Evolutionary conservation across 2,888 invertebrate species (phyloP).

Genomic region (Nycteola revayana): DNA sequence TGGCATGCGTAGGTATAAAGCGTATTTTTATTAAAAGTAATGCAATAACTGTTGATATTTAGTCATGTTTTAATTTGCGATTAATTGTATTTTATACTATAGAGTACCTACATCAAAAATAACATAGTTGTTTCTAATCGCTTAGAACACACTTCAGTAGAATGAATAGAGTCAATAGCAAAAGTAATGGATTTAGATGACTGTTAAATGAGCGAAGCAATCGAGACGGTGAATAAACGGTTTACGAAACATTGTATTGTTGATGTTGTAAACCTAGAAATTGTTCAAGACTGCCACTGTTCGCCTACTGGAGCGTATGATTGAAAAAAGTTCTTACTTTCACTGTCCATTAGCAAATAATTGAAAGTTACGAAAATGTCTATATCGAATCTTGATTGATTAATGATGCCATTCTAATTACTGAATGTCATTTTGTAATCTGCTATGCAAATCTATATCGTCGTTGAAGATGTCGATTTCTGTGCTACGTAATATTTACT

Average conservation of each 20-base stretch:
- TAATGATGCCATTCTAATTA: slow-evolving; percentile 13
- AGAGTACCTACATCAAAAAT: too few species aligned
- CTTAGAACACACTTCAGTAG: slow-evolving; percentile 1
- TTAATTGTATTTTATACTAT: too few species aligned
- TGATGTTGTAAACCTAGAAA: slow-evolving; percentile 72
- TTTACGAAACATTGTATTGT: slow-evolving; percentile 65
- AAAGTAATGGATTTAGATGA: slow-evolving; percentile 14
- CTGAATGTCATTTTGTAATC: slow-evolving; percentile 14
- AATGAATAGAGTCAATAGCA: slow-evolving; percentile 3
- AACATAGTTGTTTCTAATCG: too few species aligned
- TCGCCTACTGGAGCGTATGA: slow-evolving; percentile 76
- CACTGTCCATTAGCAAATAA: slow-evolving; percentile 63
- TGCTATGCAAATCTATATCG: slow-evolving; percentile 5
- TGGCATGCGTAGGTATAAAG: too few species aligned
- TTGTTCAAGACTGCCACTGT: slow-evolving; percentile 61
- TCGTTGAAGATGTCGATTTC: not conserved
- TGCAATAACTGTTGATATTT: too few species aligned
- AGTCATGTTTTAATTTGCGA: too few species aligned
- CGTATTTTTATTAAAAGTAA: too few species aligned
- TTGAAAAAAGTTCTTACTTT: slow-evolving; percentile 75
- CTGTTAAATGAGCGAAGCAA: slow-evolving; percentile 39
- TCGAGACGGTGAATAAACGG: slow-evolving; percentile 41
- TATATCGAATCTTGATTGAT: slow-evolving; percentile 36
- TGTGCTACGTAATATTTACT: too few species aligned
- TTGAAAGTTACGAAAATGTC: slow-evolving; percentile 61